phyloP scores from a whole-genome alignment of 2,113 vertebrate species.

The Rhinolophus sinicus region DNA sequence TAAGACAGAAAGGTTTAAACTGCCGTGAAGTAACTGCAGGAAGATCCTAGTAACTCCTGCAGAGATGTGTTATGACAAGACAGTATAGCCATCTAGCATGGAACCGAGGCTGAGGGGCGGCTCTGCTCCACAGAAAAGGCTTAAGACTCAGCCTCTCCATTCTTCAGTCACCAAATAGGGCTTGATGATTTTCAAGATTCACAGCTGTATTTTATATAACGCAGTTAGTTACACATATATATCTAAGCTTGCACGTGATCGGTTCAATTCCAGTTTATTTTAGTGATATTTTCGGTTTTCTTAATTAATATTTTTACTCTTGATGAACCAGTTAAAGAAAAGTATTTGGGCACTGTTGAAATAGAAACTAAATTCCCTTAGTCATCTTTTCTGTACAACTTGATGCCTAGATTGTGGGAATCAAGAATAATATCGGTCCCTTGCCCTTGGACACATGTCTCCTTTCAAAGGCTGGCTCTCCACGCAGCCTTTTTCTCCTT shows the following conservation, averaged over 20 bases:
- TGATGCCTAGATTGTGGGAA: constrained; percentile 28
- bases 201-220: background rate
- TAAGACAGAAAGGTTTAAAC: background rate
- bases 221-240: background rate
- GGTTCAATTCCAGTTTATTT: constrained; percentile 28
- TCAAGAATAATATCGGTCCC: constrained; percentile 37
- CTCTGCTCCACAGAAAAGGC: background rate
- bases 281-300: constrained; percentile 41
- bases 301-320: constrained; percentile 46
- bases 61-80: background rate
- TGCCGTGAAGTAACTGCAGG: background rate
- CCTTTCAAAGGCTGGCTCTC: background rate
- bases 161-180: background rate
- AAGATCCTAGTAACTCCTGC: background rate
- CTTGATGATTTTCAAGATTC: background rate
- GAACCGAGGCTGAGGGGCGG: background rate
- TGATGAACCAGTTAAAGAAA: constrained; percentile 42
- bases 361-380: constrained; percentile 55
- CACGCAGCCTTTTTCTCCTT: background rate
- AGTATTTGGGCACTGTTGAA: constrained; percentile 40
- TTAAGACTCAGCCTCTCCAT: background rate
- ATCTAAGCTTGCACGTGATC: background rate
- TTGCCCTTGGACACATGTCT: background rate
- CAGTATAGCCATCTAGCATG: background rate
- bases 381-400: constrained; percentile 47